Percentiles rank a stretch among this genome's conserved stretches.
These are phyloP conservation scores for Enteromius afrohamiltoni DNA, from an alignment of 2,797 vertebrate genomes.

Conservation along the genomic window DNA sequence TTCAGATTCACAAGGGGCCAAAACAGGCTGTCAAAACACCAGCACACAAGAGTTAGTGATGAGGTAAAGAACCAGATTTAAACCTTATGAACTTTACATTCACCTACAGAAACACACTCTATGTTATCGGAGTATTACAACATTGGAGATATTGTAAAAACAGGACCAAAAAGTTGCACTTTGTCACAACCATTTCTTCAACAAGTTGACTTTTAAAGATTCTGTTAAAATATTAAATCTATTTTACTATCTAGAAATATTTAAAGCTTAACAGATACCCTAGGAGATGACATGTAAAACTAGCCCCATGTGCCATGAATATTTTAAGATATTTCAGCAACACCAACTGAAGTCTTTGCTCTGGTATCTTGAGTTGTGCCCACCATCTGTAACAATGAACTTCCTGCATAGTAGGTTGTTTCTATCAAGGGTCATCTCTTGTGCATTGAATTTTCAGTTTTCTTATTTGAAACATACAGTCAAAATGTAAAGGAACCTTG, in stretches of 20 bases:
- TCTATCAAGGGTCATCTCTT: slow-evolving; percentile 22
- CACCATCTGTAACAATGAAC: slow-evolving; percentile 2
- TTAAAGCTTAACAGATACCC: slow-evolving; percentile 58
- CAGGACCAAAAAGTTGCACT: slow-evolving; percentile 61
- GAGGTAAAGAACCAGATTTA: slow-evolving; percentile 69
- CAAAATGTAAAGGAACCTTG: slow-evolving; percentile 4
- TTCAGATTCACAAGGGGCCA: slow-evolving; percentile 73
- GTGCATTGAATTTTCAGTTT: background rate
- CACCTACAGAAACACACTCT: slow-evolving; percentile 69
- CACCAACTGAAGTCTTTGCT: background rate
- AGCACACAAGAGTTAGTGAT: slow-evolving; percentile 69
- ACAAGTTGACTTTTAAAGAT: slow-evolving; percentile 45
- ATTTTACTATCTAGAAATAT: slow-evolving; percentile 61
- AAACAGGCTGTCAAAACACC: slow-evolving; percentile 74
- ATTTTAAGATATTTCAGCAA: slow-evolving; percentile 30
- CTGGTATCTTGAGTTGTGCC: background rate
- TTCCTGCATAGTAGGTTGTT: slow-evolving; percentile 20
- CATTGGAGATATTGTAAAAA: slow-evolving; percentile 64
- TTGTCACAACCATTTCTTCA: slow-evolving; percentile 60
- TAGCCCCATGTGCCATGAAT: slow-evolving; percentile 4
- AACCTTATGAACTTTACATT: slow-evolving; percentile 68
- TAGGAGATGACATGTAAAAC: slow-evolving; percentile 1
- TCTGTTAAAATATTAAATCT: slow-evolving; percentile 60
- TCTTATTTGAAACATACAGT: slow-evolving; percentile 36
- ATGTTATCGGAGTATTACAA: slow-evolving; percentile 68